Evolutionary conservation across 2,113 vertebrate species (phyloP).

Genomic region (Ptilonorhynchus violaceus): DNA sequence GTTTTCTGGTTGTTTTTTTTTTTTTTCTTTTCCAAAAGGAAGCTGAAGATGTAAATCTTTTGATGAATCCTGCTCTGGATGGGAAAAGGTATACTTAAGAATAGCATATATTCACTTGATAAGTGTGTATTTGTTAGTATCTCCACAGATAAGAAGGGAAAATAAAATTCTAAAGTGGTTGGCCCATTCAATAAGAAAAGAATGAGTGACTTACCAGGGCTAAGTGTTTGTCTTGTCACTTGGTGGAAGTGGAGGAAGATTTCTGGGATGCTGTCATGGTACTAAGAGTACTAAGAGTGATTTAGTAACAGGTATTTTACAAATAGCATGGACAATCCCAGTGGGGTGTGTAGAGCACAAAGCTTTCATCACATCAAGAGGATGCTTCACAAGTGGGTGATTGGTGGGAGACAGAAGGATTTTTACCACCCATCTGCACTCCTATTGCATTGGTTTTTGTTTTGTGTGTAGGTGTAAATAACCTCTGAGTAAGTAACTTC

Average conservation of each 20-base stretch:
- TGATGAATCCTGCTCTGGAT: background rate
- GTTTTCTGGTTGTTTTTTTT: background rate
- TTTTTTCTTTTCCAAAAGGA: background rate
- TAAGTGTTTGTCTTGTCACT: background rate
- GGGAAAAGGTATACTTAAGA: background rate
- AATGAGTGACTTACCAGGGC: background rate
- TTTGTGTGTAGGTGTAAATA: background rate
- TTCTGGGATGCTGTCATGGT: background rate
- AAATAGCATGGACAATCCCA: background rate
- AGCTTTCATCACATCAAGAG: background rate
- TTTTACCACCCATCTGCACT: background rate
- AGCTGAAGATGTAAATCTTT: background rate
- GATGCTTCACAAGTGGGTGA: background rate
- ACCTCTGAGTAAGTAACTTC: background rate
- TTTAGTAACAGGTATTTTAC: background rate
- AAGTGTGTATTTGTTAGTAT: background rate
- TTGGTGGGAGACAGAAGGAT: background rate
- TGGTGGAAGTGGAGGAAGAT: background rate
- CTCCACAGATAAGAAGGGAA: background rate
- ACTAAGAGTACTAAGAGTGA: background rate
- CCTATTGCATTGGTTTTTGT: background rate
- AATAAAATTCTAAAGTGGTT: background rate
- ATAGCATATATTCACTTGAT: background rate
- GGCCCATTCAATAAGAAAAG: background rate
- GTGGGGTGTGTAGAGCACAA: background rate